A percentile compares a stretch with the other conserved stretches of the same genome.
These are phyloP conservation scores for Streblospio benedicti DNA, from an alignment of 1,140 invertebrate genomes.

Conservation along the genomic window DNA sequence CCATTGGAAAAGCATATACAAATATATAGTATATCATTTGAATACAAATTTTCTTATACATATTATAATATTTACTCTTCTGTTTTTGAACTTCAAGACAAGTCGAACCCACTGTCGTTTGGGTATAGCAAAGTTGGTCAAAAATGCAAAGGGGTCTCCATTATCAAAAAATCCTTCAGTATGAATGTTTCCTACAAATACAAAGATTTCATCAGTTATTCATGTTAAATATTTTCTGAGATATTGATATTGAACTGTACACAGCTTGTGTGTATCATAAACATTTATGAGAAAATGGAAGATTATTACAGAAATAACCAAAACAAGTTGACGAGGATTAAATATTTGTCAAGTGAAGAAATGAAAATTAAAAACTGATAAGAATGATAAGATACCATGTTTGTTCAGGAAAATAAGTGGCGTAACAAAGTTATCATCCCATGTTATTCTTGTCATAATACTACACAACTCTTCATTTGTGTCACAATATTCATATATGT, in stretches of 20 bases:
- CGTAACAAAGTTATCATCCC: slow-evolving; percentile 15
- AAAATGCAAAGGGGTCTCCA: no score
- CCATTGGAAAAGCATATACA: no score
- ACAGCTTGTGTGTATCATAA: not conserved
- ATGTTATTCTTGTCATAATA: slow-evolving; percentile 18
- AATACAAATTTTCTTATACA: no score
- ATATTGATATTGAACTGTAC: not conserved
- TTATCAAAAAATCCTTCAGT: no score
- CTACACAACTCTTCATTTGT: slow-evolving; percentile 11
- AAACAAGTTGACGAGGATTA: not conserved
- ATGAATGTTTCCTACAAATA: slow-evolving; percentile 1
- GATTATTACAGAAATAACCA: no score
- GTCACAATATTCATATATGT: slow-evolving; percentile 21
- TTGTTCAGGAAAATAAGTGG: slow-evolving; percentile 21
- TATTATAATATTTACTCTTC: no score
- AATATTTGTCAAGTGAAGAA: not conserved
- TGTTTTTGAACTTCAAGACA: no score
- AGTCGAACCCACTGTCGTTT: no score
- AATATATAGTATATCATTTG: no score
- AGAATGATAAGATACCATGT: slow-evolving; percentile 14
- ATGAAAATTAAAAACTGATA: not conserved
- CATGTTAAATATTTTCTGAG: not conserved
- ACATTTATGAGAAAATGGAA: not conserved
- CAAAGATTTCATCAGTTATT: not conserved
- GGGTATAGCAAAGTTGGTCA: no score